Conservation (phyloP, 2,888 invertebrate genomes). For the Heliconius sara region DNA sequence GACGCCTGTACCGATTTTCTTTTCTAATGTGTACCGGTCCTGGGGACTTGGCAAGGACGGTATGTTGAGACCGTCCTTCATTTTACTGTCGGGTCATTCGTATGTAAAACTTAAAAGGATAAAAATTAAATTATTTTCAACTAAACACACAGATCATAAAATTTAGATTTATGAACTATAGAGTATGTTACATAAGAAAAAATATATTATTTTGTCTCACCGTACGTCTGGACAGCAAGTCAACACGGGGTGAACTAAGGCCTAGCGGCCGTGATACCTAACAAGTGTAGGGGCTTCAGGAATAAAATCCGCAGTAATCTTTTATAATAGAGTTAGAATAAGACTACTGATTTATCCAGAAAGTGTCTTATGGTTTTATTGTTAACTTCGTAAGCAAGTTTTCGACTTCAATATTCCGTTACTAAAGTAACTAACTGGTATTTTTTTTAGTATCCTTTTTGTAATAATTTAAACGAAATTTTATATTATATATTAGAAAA, state of each 20-base stretch:
- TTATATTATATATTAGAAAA: too few species aligned
- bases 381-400: background rate
- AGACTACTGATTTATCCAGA: slow-evolving; percentile 31
- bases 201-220: slow-evolving; percentile 33
- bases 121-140: slow-evolving; percentile 4
- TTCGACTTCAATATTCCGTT: background rate
- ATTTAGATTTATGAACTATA: background rate
- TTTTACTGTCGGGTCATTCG: slow-evolving; percentile 54
- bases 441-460: background rate
- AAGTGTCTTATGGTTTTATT: slow-evolving; percentile 23
- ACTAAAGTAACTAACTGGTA: background rate
- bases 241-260: slow-evolving; percentile 42
- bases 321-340: slow-evolving; percentile 48
- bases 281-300: slow-evolving; percentile 75
- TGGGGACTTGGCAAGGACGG: slow-evolving; percentile 90
- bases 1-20: slow-evolving; percentile 88
- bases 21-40: slow-evolving; percentile 88
- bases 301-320: slow-evolving; percentile 63
- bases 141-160: background rate
- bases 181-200: background rate
- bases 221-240: slow-evolving; percentile 41
- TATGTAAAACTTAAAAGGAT: slow-evolving; percentile 18
- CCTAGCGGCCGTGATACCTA: slow-evolving; percentile 55
- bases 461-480: too few species aligned
- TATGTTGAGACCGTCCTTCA: slow-evolving; percentile 82